Evolutionary conservation across 2,888 invertebrate genomes (phyloP).

Genomic region (Drosophila suboccidentalis): DNA sequence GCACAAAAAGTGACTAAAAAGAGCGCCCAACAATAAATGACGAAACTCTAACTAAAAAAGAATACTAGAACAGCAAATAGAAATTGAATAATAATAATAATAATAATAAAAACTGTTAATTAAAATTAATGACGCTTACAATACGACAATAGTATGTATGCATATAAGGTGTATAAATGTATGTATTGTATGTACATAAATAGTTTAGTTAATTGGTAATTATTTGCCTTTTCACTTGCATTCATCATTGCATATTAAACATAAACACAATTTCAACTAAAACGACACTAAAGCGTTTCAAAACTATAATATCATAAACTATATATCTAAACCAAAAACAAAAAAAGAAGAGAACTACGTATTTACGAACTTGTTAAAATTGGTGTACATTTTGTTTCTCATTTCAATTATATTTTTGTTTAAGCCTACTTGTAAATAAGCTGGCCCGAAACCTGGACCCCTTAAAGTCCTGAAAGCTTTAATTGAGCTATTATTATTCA

Average conservation of each 20-base stretch:
- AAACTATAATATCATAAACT: constrained; percentile 53
- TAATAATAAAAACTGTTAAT: constrained; percentile 35
- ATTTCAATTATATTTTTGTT: neutral
- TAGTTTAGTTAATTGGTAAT: constrained; percentile 53
- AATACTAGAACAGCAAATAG: constrained; percentile 50
- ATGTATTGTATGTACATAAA: constrained; percentile 28
- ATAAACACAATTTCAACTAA: constrained; percentile 71
- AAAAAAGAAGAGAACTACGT: neutral
- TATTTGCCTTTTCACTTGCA: constrained; percentile 73
- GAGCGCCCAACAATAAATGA: constrained; percentile 58
- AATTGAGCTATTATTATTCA: constrained; percentile 2
- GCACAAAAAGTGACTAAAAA: constrained; percentile 71
- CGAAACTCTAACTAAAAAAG: constrained; percentile 32
- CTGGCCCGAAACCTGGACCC: constrained; percentile 22
- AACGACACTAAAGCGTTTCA: constrained; percentile 62
- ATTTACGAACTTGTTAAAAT: constrained; percentile 34
- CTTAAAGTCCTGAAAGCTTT: neutral
- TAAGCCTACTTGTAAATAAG: constrained; percentile 29
- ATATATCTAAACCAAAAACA: constrained; percentile 31
- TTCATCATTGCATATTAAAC: constrained; percentile 26
- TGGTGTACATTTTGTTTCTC: constrained; percentile 8
- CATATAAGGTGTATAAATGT: constrained; percentile 16
- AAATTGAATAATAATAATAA: constrained; percentile 25
- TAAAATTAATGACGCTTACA: constrained; percentile 39
- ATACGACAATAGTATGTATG: constrained; percentile 32